Percentiles rank a stretch among this genome's conserved stretches.
These are phyloP conservation scores for Mimas tiliae DNA, from an alignment of 2,888 invertebrate species.

Conservation along the genomic window DNA sequence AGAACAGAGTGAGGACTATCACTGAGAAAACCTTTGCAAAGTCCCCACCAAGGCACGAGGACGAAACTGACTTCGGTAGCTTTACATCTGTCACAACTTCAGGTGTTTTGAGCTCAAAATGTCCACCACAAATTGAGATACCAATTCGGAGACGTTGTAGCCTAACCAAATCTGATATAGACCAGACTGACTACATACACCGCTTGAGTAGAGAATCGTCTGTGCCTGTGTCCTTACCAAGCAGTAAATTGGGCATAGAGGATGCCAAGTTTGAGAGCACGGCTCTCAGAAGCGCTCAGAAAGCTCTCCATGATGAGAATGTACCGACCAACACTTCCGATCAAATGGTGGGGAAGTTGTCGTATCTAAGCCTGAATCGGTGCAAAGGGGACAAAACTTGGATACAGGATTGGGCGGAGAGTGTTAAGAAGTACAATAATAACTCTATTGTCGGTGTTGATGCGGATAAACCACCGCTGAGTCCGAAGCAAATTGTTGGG, in stretches of 20 bases:
- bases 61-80: conserved; percentile 83
- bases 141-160: conserved; percentile 80
- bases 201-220: conserved; percentile 71
- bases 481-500: conserved; percentile 64
- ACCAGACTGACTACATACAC: conserved; percentile 86
- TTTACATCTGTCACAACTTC: conserved; percentile 90
- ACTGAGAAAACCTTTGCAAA: conserved; percentile 84
- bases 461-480: conserved; percentile 69
- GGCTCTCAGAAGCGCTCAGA: conserved; percentile 70
- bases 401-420: conserved; percentile 88
- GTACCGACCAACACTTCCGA: conserved; percentile 60
- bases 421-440: conserved; percentile 82
- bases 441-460: conserved; percentile 50
- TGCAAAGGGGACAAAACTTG: conserved; percentile 83
- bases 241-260: conserved; percentile 57
- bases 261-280: conserved; percentile 73
- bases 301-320: conserved; percentile 62
- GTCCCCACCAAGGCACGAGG: conserved; percentile 71
- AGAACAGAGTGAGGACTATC: conserved; percentile 84
- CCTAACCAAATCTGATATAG: conserved; percentile 88
- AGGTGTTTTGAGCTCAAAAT: conserved; percentile 86
- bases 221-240: conserved; percentile 73
- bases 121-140: conserved; percentile 57
- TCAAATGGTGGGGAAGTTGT: conserved; percentile 71
- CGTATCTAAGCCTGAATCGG: conserved; percentile 75